Percentiles rank a stretch among this genome's conserved stretches.
These are phyloP conservation scores for Gila orcuttii DNA, from an alignment of 2,113 vertebrate genomes.

Conservation along the genomic window DNA sequence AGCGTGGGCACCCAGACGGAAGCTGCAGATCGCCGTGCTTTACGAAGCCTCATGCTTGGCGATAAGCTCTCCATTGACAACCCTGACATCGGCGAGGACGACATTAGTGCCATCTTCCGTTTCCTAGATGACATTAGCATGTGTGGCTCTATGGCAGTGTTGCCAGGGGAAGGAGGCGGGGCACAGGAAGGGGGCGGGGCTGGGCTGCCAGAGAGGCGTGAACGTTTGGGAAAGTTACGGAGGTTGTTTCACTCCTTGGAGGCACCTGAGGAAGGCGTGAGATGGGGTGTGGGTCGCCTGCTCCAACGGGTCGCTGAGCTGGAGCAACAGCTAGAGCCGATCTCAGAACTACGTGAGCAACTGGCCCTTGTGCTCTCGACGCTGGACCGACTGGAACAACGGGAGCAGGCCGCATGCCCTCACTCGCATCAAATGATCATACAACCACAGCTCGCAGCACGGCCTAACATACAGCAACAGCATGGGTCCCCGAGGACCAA, in stretches of 20 bases:
- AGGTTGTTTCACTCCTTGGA: constrained; percentile 79
- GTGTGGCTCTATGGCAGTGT: constrained; percentile 89
- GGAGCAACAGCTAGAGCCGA: constrained; percentile 90
- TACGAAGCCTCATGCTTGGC: constrained; percentile 79
- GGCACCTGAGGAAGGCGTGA: constrained; percentile 85
- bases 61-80: constrained; percentile 91
- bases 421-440: constrained; percentile 9
- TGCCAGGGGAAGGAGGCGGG: constrained; percentile 83
- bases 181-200: constrained; percentile 44
- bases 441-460: constrained; percentile 14
- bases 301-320: constrained; percentile 92
- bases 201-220: constrained; percentile 72
- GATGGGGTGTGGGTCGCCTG: constrained; percentile 89
- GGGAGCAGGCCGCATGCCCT: constrained; percentile 45
- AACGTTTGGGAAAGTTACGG: constrained; percentile 77
- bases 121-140: constrained; percentile 97
- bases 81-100: constrained; percentile 87
- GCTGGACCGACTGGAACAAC: constrained; percentile 89
- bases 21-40: constrained; percentile 79
- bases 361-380: constrained; percentile 92
- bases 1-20: constrained; percentile 93
- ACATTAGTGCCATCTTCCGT: constrained; percentile 96
- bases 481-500: constrained; percentile 36
- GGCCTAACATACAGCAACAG: not conserved
- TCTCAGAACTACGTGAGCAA: constrained; percentile 90